These are phyloP conservation scores for Proisotoma minuta DNA, from an alignment of 2,888 invertebrate species.

Conservation along the genomic window DNA sequence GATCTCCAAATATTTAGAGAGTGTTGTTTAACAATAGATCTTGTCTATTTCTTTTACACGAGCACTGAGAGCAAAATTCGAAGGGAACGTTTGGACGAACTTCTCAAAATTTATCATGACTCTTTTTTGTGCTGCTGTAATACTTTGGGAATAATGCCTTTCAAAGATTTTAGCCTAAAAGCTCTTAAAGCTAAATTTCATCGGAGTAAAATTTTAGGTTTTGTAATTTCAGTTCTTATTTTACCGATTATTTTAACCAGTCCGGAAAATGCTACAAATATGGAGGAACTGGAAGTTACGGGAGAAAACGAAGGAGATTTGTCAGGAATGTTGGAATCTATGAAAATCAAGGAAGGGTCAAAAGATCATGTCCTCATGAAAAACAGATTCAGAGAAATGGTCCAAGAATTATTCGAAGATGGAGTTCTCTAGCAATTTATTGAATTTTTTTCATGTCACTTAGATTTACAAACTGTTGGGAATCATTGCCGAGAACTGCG, in stretches of 20 bases:
- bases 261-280: constrained; percentile 9
- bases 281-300: constrained; percentile 13
- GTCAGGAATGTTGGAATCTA: neutral
- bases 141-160: constrained; percentile 11
- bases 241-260: constrained; percentile 16
- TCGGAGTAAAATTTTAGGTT: constrained; percentile 20
- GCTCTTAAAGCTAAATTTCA: constrained; percentile 21
- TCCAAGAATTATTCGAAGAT: constrained; percentile 21
- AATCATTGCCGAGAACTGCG: too few species aligned
- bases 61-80: constrained; percentile 27
- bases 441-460: too few species aligned
- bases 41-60: constrained; percentile 34
- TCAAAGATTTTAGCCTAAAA: constrained; percentile 21
- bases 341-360: neutral
- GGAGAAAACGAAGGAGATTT: neutral
- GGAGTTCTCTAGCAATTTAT: constrained; percentile 26
- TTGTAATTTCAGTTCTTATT: constrained; percentile 12
- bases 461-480: too few species aligned
- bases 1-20: constrained; percentile 36
- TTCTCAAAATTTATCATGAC: constrained; percentile 19
- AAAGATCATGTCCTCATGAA: constrained; percentile 4
- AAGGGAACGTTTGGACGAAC: constrained; percentile 15
- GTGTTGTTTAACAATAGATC: constrained; percentile 29
- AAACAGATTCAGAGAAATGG: constrained; percentile 4
- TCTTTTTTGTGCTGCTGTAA: constrained; percentile 21